Base-by-base conservation (phyloP, 2,797 vertebrate species). In the Leucoraja ocellata region DNA sequence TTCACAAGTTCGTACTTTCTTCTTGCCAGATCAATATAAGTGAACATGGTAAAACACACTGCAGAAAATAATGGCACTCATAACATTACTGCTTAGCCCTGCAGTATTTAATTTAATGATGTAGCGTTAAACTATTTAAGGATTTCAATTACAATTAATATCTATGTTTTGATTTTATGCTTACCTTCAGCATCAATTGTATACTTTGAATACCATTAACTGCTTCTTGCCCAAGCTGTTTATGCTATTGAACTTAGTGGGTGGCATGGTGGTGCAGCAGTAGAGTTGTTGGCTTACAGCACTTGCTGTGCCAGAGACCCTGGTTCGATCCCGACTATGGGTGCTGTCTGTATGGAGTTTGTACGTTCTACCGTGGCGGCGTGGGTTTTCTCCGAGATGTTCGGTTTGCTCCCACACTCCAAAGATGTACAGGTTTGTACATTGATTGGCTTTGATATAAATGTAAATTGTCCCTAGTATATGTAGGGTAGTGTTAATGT, bases 1-100 rank as follows among this genome's bases (percentile, higher is more conserved):
- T 92, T n/a, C 7, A 76, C 39, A 92, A 39, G 65, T 36, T 46
- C 23, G 5, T 88, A 21, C 46, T 76, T 76, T 46, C 21, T 93
- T 95, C 94, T 94, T 94, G 93, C 93, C 79, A 94, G 28, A 93
- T 94, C 93, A 94, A 0, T 94, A 93, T 94, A 94, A 94, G 68
- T 94, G 94, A 94, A 93, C 94, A 36, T 93, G 94, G 91, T 76
- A 93, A 94, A 95, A 94, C 91, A 84, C 90, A 93, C 92, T 88
- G 93, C 94, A 95, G 94, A 94, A 94, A 9, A 91, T 93, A 81
- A 93, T 71, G 77, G 93, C 93, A 93, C 93, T 93, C 94, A 14
- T 93, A 94, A 94, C 23, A 28, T 54, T 39, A 74, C 25, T 65
- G 61, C 10, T 0, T 32, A 65, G 84, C 23, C 4, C 11, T 8